Base-by-base conservation (phyloP, 2,113 vertebrate species). In the Tenrec ecaudatus region DNA sequence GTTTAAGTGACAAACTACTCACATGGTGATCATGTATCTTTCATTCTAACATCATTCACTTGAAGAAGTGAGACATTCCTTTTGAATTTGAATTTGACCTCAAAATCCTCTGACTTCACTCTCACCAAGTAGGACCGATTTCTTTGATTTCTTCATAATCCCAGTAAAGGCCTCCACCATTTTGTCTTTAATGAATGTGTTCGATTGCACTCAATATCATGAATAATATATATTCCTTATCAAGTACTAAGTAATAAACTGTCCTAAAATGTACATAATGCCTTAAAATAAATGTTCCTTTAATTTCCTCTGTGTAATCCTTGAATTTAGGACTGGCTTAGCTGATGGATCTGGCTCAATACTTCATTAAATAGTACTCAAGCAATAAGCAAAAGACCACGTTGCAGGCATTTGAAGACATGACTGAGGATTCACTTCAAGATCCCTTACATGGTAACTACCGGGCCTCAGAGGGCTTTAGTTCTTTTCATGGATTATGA, bases 221-320 rank as follows among this genome's bases (percentile, higher is more conserved):
- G 19, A 2, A 78, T 78, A 53, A 43, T 29, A 6, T 77, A 15
- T 47, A 31, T 64, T 86, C 66, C 16, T 57, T 25, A 93, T 47
- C 5, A 69, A 66, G 64, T 14, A 53, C 47, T 27, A 29, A 58
- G 29, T 6, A 78, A 66, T n/a, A 82, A 62, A 38, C 57, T 75
- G 36, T 4, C 47, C n/a, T 36, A 92, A 90, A 83, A 69, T 23
- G 43, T 47, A 71, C 38, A 86, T 79, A 43, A 81, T 91, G 47
- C 9, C 47, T 53, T 53, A 77, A 0, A 53, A 27, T 3, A 53
- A 75, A 47, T 38, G 11, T n/a, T 75, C 58, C 47, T 53, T 96
- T 88, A 22, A 92, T 27, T 40, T 2, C 22, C 1, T 36, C 66
- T 84, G 9, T 88, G 1, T 71, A 80, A 38, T 27, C 33, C 23